Evolutionary conservation across 2,797 vertebrate species (phyloP).

Genomic region (Mormyrus proboscirostris): DNA sequence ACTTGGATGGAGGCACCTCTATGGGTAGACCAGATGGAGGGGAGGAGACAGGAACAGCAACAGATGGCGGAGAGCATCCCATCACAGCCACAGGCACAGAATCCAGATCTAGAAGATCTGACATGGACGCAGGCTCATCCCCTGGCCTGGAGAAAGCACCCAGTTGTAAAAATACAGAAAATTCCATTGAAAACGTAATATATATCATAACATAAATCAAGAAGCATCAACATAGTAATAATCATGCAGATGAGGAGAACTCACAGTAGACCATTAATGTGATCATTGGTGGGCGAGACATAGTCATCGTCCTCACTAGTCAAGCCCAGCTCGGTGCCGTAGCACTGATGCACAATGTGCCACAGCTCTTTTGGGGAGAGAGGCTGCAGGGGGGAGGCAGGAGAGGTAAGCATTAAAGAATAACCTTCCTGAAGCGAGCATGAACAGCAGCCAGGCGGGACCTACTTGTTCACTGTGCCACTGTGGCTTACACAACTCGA

Average conservation of each 20-base stretch:
- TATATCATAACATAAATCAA: neutral
- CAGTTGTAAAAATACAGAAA: neutral
- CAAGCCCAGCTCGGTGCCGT: constrained; percentile 82
- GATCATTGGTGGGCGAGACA: constrained; percentile 69
- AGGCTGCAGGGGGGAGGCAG: constrained; percentile 54
- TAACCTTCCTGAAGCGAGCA: neutral
- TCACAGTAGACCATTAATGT: constrained; percentile 84
- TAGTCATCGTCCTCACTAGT: constrained; percentile 91
- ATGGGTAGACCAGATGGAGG: constrained; percentile 49
- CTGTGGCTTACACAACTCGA: neutral
- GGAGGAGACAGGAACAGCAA: constrained; percentile 48
- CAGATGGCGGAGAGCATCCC: constrained; percentile 50
- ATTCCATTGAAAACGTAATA: neutral
- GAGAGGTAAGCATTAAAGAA: neutral
- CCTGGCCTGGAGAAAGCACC: constrained; percentile 33
- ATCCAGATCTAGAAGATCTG: constrained; percentile 71
- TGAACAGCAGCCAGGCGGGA: neutral
- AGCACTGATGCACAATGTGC: constrained; percentile 89
- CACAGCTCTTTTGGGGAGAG: constrained; percentile 82
- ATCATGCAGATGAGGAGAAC: constrained; percentile 30
- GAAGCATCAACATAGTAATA: neutral
- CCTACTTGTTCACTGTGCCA: neutral
- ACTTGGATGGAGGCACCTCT: constrained; percentile 55
- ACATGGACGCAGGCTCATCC: constrained; percentile 68
- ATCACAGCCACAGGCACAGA: constrained; percentile 56